A percentile compares a stretch with the other conserved stretches of the same genome.
Conservation (phyloP, 2,113 vertebrate genomes). For the Onychostruthus taczanowskii region DNA sequence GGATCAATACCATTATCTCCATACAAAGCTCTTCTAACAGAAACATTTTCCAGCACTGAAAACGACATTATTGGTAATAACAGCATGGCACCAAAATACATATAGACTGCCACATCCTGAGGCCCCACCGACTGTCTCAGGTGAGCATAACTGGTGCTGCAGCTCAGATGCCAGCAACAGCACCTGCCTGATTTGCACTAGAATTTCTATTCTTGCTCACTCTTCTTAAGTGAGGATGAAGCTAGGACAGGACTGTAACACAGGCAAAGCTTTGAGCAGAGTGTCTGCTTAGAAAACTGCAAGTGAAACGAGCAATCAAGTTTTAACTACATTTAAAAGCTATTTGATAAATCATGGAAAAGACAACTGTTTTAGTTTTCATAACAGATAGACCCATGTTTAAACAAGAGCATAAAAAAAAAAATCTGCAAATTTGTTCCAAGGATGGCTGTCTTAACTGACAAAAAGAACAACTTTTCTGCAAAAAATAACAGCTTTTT, state of each 20-base stretch:
- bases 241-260: background rate
- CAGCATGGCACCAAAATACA: background rate
- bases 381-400: background rate
- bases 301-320: background rate
- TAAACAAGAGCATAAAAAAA: background rate
- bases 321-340: background rate
- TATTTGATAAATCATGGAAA: background rate
- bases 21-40: background rate
- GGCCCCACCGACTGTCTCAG: background rate
- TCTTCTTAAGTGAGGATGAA: background rate
- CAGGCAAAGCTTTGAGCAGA: background rate
- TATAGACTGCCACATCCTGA: background rate
- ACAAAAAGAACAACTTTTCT: background rate
- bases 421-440: background rate
- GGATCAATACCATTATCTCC: background rate
- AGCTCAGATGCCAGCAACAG: background rate
- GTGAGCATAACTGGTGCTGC: accelerated
- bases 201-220: background rate
- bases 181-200: background rate
- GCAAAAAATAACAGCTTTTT: background rate
- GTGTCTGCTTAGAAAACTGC: background rate
- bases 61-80: background rate
- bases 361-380: background rate
- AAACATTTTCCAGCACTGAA: background rate
- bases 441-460: background rate